A percentile compares a stretch with the other conserved stretches of the same genome.
These are phyloP conservation scores for Centroberyx gerrardi DNA, from an alignment of 2,797 vertebrate genomes.

Conservation along the genomic window DNA sequence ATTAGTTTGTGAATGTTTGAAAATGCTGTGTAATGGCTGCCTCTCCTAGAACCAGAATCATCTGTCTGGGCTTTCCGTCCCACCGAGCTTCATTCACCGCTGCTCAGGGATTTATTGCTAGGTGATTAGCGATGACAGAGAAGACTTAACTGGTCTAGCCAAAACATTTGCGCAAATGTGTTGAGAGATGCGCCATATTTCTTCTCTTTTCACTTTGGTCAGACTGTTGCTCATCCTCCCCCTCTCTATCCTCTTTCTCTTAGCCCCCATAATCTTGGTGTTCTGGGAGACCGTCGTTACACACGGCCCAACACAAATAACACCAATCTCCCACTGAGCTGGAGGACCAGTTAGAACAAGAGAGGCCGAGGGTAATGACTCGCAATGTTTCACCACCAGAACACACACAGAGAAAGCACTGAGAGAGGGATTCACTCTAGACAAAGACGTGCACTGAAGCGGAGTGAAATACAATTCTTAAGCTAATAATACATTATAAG, in stretches of 20 bases:
- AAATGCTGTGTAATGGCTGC: conserved; percentile 20
- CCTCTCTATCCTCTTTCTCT: not conserved
- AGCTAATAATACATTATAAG: not conserved
- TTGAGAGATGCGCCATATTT: conserved; percentile 73
- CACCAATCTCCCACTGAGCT: conserved; percentile 51
- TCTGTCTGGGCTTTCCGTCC: conserved; percentile 31
- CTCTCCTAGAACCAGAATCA: conserved; percentile 19
- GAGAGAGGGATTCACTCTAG: conserved; percentile 30
- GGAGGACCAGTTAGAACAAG: conserved; percentile 30
- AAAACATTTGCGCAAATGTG: conserved; percentile 81
- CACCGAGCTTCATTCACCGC: not conserved
- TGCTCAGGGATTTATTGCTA: conserved; percentile 63
- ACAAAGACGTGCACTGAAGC: not conserved
- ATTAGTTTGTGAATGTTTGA: conserved; percentile 39
- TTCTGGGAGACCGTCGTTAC: conserved; percentile 50
- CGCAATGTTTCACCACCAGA: conserved; percentile 32
- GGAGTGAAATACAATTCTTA: conserved; percentile 2
- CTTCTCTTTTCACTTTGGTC: conserved; percentile 70
- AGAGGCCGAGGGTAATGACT: conserved; percentile 32
- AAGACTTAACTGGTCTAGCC: conserved; percentile 74
- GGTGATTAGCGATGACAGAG: conserved; percentile 81
- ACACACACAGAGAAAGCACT: conserved; percentile 48
- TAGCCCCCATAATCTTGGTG: conserved; percentile 48
- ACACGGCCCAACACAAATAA: conserved; percentile 56
- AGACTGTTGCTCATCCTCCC: conserved; percentile 63